These are phyloP conservation scores for Bostrychus sinensis DNA, from an alignment of 2,113 vertebrate species.

Conservation along the genomic window DNA sequence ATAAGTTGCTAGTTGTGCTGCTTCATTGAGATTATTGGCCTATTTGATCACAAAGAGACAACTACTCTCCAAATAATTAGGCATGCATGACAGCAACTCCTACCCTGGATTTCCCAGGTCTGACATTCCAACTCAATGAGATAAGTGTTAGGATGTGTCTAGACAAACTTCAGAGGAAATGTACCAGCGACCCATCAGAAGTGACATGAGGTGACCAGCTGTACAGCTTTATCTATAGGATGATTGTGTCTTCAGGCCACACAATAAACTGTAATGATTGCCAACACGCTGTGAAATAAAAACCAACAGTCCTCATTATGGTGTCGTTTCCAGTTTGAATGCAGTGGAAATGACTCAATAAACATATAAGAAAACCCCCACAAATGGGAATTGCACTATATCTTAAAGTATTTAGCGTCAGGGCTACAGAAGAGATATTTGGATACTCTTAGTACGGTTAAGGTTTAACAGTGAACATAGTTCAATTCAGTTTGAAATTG, in stretches of 20 bases:
- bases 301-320: background rate
- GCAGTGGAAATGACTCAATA: background rate
- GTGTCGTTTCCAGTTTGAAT: background rate
- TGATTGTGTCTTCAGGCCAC: background rate
- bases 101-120: background rate
- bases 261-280: background rate
- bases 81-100: background rate
- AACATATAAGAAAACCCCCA: background rate
- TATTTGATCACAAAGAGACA: too few relatives aligned
- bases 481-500: too few relatives aligned
- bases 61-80: background rate
- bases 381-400: too few relatives aligned
- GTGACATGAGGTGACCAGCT: background rate
- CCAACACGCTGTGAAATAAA: background rate
- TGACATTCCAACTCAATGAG: background rate
- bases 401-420: too few relatives aligned
- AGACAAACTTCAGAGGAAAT: slow-evolving; percentile 1
- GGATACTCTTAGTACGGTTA: too few relatives aligned
- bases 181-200: background rate
- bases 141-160: background rate
- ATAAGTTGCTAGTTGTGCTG: too few relatives aligned
- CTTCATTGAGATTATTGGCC: too few relatives aligned
- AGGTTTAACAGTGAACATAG: too few relatives aligned
- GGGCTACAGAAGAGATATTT: too few relatives aligned
- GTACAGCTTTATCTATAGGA: background rate